A percentile compares a stretch with the other conserved stretches of the same genome.
These are phyloP conservation scores for Sitta carolinensis DNA, from an alignment of 2,797 vertebrate genomes.

Conservation along the genomic window DNA sequence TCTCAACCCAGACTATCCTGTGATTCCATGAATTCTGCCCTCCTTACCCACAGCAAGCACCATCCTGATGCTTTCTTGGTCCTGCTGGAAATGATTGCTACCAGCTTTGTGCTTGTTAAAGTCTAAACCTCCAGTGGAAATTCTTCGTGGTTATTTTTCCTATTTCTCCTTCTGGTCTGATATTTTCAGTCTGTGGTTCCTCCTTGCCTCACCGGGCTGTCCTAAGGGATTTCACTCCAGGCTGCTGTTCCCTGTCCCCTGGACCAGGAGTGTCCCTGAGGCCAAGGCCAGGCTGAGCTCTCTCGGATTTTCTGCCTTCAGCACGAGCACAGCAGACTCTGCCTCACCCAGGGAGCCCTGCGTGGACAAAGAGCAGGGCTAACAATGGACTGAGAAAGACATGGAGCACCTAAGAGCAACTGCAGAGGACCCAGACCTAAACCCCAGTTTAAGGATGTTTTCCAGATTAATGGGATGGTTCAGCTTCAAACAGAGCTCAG, in stretches of 20 bases:
- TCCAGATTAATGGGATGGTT: background rate
- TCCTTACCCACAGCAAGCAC: background rate
- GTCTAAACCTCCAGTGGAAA: background rate
- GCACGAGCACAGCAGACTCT: background rate
- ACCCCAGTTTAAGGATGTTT: background rate
- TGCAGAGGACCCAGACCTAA: background rate
- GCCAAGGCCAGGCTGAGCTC: background rate
- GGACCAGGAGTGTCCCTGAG: fast-evolving
- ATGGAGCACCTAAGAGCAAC: fast-evolving
- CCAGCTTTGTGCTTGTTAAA: background rate
- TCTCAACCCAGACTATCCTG: background rate
- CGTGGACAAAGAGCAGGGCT: fast-evolving
- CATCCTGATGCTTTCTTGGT: background rate
- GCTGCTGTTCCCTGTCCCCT: fast-evolving
- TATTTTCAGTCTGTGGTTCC: background rate
- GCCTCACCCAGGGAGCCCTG: background rate
- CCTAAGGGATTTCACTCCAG: background rate
- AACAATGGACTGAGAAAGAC: background rate
- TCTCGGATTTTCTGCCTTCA: background rate
- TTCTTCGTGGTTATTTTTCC: background rate
- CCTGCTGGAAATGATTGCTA: background rate
- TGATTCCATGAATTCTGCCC: background rate
- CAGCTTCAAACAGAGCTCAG: background rate
- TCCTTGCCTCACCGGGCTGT: fast-evolving
- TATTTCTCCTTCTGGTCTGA: background rate